Evolutionary conservation across 2,113 vertebrate species (phyloP).

Genomic region (Grammomys surdaster): DNA sequence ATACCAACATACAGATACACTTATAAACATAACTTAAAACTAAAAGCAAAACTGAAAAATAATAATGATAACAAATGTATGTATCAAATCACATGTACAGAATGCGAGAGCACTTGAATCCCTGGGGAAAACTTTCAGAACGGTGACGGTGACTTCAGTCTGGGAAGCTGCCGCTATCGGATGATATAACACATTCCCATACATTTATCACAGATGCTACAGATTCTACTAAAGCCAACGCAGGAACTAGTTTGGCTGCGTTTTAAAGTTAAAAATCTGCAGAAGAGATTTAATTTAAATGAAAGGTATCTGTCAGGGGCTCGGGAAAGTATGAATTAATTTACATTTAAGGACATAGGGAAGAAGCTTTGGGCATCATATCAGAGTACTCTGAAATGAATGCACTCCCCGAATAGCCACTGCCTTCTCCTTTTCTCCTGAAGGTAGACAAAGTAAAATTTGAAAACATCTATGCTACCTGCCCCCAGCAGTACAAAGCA

Average conservation of each 20-base stretch:
- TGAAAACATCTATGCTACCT: slow-evolving; percentile 57
- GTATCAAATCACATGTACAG: background rate
- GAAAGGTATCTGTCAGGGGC: slow-evolving; percentile 37
- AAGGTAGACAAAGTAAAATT: background rate
- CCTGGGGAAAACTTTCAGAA: background rate
- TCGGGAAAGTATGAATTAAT: slow-evolving; percentile 63
- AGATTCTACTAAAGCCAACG: background rate
- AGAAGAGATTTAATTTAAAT: slow-evolving; percentile 65
- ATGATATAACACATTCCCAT: background rate
- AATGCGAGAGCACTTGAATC: background rate
- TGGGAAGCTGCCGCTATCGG: background rate
- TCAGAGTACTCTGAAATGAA: background rate
- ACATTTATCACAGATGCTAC: background rate
- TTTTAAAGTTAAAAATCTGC: slow-evolving; percentile 33
- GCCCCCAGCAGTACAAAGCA: slow-evolving; percentile 52
- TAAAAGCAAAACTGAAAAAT: background rate
- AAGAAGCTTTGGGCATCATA: slow-evolving; percentile 14
- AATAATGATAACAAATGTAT: background rate
- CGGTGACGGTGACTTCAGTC: background rate
- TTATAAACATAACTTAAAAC: background rate
- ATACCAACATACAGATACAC: background rate
- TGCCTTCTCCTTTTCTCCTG: slow-evolving; percentile 42
- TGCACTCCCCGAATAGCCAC: background rate
- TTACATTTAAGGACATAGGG: slow-evolving; percentile 19
- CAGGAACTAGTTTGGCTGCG: slow-evolving; percentile 5